These are phyloP conservation scores for Cyrtodaria siliqua DNA, from an alignment of 2,888 invertebrate genomes.

Conservation along the genomic window DNA sequence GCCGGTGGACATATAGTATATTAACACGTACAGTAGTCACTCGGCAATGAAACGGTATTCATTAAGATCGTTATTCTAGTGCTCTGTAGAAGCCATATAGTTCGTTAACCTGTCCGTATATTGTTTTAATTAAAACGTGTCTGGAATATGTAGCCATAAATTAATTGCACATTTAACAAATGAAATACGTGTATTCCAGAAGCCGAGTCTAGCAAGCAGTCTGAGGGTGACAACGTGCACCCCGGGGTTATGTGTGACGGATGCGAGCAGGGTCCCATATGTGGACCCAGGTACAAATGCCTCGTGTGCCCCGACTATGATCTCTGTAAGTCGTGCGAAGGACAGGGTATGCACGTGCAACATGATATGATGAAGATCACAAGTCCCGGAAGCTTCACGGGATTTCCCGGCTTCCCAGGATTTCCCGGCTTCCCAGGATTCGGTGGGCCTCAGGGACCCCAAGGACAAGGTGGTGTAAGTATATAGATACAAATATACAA, in stretches of 20 bases:
- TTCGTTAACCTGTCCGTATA: no score
- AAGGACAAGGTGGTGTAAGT: constrained; percentile 54
- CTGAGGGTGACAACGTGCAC: constrained; percentile 85
- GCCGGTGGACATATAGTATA: no score
- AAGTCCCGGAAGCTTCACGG: constrained; percentile 61
- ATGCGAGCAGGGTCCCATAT: constrained; percentile 89
- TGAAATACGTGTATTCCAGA: not conserved
- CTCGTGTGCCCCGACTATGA: constrained; percentile 93
- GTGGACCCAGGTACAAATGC: constrained; percentile 95
- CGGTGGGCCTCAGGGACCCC: constrained; percentile 32
- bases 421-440: constrained; percentile 40
- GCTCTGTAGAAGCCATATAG: no score
- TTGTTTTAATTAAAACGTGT: no score
- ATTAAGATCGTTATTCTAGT: no score
- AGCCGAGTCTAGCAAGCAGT: constrained; percentile 5
- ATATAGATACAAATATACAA: no score
- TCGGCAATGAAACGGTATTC: no score
- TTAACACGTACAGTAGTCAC: no score
- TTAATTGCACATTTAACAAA: no score
- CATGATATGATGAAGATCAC: constrained; percentile 93
- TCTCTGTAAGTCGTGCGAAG: constrained; percentile 92
- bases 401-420: constrained; percentile 47
- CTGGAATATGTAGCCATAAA: no score
- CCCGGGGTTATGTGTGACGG: constrained; percentile 90
- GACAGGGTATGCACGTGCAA: constrained; percentile 89